phyloP scores from a whole-genome alignment of 2,888 invertebrate genomes.

The Coenonympha arcania region DNA sequence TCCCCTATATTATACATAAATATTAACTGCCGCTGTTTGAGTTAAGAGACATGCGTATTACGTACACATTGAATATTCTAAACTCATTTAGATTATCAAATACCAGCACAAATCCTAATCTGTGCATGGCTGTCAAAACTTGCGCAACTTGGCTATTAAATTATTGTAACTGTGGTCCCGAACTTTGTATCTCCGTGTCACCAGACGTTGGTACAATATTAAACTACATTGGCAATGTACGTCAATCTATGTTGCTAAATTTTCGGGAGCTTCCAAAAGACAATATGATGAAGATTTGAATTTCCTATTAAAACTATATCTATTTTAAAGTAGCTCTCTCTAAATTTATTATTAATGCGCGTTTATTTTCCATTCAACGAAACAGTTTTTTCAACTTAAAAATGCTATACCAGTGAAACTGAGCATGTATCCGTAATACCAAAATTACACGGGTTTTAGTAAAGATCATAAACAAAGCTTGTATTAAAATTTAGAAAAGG shows the following conservation, averaged over 20 bases:
- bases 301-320: no score
- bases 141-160: conserved; percentile 47
- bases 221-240: conserved; percentile 44
- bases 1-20: no score
- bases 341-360: no score
- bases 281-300: no score
- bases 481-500: conserved; percentile 33
- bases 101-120: conserved; percentile 43
- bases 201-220: conserved; percentile 47
- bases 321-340: no score
- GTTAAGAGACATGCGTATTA: neutral
- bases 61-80: conserved; percentile 2
- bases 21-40: no score
- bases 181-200: conserved; percentile 55
- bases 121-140: conserved; percentile 43
- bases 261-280: conserved; percentile 3
- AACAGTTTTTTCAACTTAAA: no score
- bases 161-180: conserved; percentile 49
- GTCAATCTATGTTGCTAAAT: conserved; percentile 29
- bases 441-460: conserved; percentile 20
- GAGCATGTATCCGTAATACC: conserved; percentile 1
- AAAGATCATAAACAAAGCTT: conserved; percentile 29
- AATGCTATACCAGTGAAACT: no score
- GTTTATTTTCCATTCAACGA: no score
- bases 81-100: conserved; percentile 35